Evolutionary conservation across 2,797 vertebrate species (phyloP), one percentile per base, ranked within the genome.

Genomic region (Cossypha heuglini): DNA sequence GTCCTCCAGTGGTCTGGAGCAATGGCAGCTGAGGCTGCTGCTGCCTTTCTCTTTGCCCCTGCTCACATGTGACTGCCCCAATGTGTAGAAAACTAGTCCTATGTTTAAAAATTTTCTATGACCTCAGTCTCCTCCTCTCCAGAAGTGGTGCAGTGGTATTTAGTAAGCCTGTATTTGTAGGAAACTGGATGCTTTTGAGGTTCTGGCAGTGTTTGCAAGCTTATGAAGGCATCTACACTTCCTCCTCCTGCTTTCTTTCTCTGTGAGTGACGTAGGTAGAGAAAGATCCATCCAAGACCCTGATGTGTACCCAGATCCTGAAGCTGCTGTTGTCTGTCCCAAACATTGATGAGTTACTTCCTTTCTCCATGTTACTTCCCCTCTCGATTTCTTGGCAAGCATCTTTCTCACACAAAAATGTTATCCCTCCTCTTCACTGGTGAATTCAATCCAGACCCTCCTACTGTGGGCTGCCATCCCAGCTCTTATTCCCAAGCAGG

Each of bases 381-480:
- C 19, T 92, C 62, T 75, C 1, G 0, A 33, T 88, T 78, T 77
- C 83, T 92, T 96, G 93, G 80, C 91, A 89, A 79, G 59, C 87
- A 10, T 82, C 52, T 77, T 94, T 77, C 68, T 85, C 48, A 59
- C 84, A 79, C 75, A 92, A 88, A 94, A 95, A 94, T 87, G 63
- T 74, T 82, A 73, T 79, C 71, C 89, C 66, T 95, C 25, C 66
- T 83, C 93, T 66, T 69, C 75, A 46, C 57, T 61, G 87, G 6
- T 0, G 1, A 90, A 38, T 79, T 77, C 69, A 72, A 4, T 59
- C 64, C 42, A 68, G 42, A 49, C 74, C 78, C 68, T 90, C 85
- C 93, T 87, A 55, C 78, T 94, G 11, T 22, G 84, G 91, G 94
- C 96, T 80, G 78, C 74, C 61, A 83, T 96, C 91, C 91, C 91